Evolutionary conservation across 2,797 vertebrate genomes (phyloP), one percentile per base, ranked within the genome.

Genomic region (Helarctos malayanus): DNA sequence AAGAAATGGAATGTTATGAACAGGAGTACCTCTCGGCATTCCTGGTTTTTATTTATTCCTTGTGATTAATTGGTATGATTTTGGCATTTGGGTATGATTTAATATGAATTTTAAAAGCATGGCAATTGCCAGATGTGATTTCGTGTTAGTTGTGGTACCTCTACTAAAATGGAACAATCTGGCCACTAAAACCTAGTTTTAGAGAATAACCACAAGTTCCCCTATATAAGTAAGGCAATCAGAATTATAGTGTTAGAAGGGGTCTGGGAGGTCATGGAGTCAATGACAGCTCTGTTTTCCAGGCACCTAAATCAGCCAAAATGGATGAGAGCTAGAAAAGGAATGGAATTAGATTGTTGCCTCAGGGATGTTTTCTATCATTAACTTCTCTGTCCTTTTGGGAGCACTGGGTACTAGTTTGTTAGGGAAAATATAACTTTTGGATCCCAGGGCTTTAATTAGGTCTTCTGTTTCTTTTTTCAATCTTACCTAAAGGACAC

Each of bases 1-100:
- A 95, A 91, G 71, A 84, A 95, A 97, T 94, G 59, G 82, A 95
- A 92, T 54, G 12, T 27, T 79, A 69, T 57, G 23, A 92, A 38
- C 16, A 69, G 52, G 38, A 65, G 12, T 59, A 85, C 49, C 27
- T 95, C 69, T 93, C 32, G 76, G 8, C 76, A 78, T 96, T 32
- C 27, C n/a, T 91, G 59, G 9, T 59, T 86, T 57, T 87, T 94
- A 80, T 80, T 89, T 94, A 71, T 85, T 92, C 41, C 57, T 97
- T 78, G 29, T 89, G 54, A 88, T 83, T 76, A 63, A 76, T 65
- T 95, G 41, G 35, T 84, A 41, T 73, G 47, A 56, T 83, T 89
- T 88, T 84, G 47, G 52, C 91, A 88, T 92, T 95, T 84, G 91
- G 65, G 27, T 80, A 57, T 85, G 56, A 80, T 89, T 89, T 94